Base-by-base conservation (phyloP, 2,888 invertebrate genomes). In the Drosophila ustulata region DNA sequence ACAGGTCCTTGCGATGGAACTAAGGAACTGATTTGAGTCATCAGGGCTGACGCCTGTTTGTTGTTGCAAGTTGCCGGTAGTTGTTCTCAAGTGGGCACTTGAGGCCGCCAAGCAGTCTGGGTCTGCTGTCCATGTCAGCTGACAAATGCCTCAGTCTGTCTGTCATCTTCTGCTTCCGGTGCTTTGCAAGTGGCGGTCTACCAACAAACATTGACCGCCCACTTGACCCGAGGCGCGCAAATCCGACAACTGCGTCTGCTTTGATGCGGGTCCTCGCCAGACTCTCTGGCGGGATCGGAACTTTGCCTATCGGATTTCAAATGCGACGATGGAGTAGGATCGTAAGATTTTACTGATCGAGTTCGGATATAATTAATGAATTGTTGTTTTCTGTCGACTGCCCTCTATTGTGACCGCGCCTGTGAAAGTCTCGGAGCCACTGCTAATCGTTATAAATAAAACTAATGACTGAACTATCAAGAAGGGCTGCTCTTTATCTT, bases 91-190 rank as follows among this genome's bases (percentile, higher is more conserved):
- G 79, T 84, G 79, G 81, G 51, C 86, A 88, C 87, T 86, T 86
- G 72, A 85, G 53, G 77, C 78, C 80, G 89, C 86, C 89, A 89
- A 71, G 67, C 69, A 77, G 88, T 89, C 90, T 89, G 75, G 53
- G 47, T 7, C 7, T 26, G 41, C 28, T 13, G 18, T 18, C 9
- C 39, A 34, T 52, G 53, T 26, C 62, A 50, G 47, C 64, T 68
- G 80, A 57, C 68, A 67, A 50, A 52, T 75, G 63, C 49, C 30
- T 28, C 7, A n/a, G n/a, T 37, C 53, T 9, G 7, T 3, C 6
- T 4, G 39, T 41, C 11, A 37, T 23, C 53, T 59, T 56, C 65
- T 55, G 71, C 83, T 86, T 82, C 86, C 86, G 86, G 86, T 69
- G 37, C 32, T 52, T 50, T 18, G 41, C 25, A 23, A 51, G 66